These are phyloP conservation scores for Ceramica pisi DNA, from an alignment of 2,888 invertebrate species.

Conservation along the genomic window DNA sequence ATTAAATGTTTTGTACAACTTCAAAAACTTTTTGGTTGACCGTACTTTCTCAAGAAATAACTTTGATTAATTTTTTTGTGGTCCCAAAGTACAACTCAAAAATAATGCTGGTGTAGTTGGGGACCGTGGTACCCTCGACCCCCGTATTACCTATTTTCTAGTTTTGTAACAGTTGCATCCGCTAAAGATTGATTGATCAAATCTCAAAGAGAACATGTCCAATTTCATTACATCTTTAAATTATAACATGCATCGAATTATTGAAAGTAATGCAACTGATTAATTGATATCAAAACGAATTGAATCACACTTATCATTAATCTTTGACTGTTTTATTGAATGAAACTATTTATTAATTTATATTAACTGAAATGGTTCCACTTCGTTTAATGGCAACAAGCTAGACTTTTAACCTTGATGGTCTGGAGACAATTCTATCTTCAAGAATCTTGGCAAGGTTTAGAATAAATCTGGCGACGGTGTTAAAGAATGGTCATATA, in stretches of 20 bases:
- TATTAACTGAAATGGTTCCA: background rate
- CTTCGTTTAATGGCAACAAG: background rate
- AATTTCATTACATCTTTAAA: slow-evolving; percentile 10
- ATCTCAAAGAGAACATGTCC: slow-evolving; percentile 11
- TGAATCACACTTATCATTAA: slow-evolving; percentile 26
- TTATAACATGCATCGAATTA: slow-evolving; percentile 27
- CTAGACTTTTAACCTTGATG: background rate
- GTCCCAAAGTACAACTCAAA: too few species aligned
- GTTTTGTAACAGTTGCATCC: too few species aligned
- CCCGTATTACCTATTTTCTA: too few species aligned
- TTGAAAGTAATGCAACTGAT: slow-evolving; percentile 26
- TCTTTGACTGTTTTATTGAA: slow-evolving; percentile 4
- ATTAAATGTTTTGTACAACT: too few species aligned
- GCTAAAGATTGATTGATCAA: background rate
- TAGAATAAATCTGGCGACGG: too few species aligned
- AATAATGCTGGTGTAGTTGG: too few species aligned
- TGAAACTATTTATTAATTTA: slow-evolving; percentile 27
- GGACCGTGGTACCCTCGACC: too few species aligned
- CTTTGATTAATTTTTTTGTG: too few species aligned
- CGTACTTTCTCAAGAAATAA: too few species aligned
- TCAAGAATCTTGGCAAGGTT: background rate
- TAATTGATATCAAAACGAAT: slow-evolving; percentile 36
- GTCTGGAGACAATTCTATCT: slow-evolving; percentile 8
- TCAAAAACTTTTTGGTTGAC: too few species aligned
- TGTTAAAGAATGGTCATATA: too few species aligned